Evolutionary conservation across 2,888 invertebrate species (phyloP), one percentile per base, ranked within the genome.

Genomic region (Tinea pellionella): DNA sequence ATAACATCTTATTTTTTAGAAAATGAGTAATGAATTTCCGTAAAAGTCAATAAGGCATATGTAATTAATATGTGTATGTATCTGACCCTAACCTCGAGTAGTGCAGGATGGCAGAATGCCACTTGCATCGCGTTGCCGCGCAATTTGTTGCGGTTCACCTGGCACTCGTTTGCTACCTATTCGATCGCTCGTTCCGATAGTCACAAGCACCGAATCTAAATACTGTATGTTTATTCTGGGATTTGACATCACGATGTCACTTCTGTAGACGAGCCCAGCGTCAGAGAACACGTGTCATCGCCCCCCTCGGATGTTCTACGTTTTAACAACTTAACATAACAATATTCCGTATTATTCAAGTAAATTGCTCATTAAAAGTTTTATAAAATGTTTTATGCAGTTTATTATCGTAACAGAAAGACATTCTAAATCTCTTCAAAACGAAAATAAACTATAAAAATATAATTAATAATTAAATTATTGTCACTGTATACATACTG

Each of bases 271-370:
- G 57, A 57, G 72, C 70, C 65, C 63, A 68, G 69, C 78, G 78
- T 75, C 77, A 78, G 68, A 62, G 64, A 67, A 65, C 79, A 78
- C 78, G 77, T 80, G 79, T 78, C 75, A 74, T 76, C 77, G 72
- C 69, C 73, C 77, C 68, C 66, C 58, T 63, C 63, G 62, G 65
- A 64, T 67, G 12, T 16, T 47, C 47, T 47, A 47, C 47, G 47
- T 62, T 60, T 59, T 41, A 61, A 67, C 65, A 64, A 69, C 69
- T 66, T 70, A 68, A 56, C 32, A 32, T 7, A 59, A n/a, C n/a
- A n/a, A 47, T 37, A 42, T 24, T 24, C 3, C 24, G 24, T 2
- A 3, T 24, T 24, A 24, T 24, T 24, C 6, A 24, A 3, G 2
- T 24, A 24, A 24, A 24, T 24, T 24, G 6, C 3, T 6, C 2